Conservation (phyloP, 2,113 vertebrate species). For the Megaptera novaeangliae region DNA sequence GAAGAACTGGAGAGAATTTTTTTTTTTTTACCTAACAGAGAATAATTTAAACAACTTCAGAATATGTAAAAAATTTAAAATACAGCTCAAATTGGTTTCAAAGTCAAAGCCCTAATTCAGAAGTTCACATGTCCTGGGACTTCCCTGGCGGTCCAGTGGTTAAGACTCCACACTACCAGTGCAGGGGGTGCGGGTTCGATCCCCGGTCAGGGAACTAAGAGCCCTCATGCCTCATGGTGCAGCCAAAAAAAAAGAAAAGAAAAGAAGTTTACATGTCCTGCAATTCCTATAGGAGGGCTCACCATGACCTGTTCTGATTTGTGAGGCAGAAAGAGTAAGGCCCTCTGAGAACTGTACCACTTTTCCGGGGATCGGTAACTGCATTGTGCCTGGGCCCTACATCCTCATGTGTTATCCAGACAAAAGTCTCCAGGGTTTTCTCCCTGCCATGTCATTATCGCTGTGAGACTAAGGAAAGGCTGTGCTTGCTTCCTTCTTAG, state of each 20-base stretch:
- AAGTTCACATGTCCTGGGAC: no score
- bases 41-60: background rate
- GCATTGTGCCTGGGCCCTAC: background rate
- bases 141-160: no score
- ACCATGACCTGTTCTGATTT: background rate
- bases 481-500: background rate
- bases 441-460: no score
- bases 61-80: background rate
- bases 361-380: background rate
- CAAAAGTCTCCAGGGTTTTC: background rate
- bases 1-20: background rate
- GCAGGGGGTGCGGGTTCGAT: no score
- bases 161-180: no score
- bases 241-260: no score
- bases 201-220: no score
- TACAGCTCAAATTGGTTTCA: background rate
- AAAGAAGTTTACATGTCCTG: background rate
- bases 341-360: background rate
- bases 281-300: background rate
- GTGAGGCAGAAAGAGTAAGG: background rate
- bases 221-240: no score
- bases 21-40: background rate
- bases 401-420: background rate
- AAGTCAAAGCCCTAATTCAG: background rate
- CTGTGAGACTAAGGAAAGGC: background rate